A percentile compares a stretch with the other conserved stretches of the same genome.
Conservation (phyloP, 2,113 vertebrate species). For the Oreocharis arfaki region DNA sequence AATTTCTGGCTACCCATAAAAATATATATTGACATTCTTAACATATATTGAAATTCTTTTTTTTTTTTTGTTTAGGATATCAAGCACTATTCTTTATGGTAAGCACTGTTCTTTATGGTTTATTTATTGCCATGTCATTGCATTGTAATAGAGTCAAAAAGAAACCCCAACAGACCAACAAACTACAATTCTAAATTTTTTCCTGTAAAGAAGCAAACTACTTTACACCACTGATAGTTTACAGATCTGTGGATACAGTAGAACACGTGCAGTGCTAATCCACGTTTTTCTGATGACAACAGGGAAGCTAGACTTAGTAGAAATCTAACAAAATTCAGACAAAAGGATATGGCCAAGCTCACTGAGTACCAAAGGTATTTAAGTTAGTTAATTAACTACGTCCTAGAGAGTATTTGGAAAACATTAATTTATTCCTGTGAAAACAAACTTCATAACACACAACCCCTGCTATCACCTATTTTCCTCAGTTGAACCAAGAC, state of each 20-base stretch:
- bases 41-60: background rate
- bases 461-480: background rate
- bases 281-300: background rate
- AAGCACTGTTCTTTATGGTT: background rate
- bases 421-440: background rate
- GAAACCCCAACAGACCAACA: background rate
- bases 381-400: background rate
- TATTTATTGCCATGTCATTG: background rate
- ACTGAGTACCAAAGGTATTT: background rate
- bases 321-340: background rate
- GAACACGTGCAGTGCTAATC: background rate
- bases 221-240: background rate
- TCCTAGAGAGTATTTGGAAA: background rate
- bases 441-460: background rate
- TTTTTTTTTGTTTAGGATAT: background rate
- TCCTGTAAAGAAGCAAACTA: background rate
- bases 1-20: background rate
- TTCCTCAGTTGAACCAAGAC: background rate
- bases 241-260: background rate
- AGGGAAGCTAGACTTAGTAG: background rate
- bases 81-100: background rate
- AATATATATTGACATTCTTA: background rate
- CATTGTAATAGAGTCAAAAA: background rate
- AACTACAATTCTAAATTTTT: background rate
- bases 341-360: background rate